Evolutionary conservation across 2,888 invertebrate genomes (phyloP).

Genomic region (Drosophila ustulata): DNA sequence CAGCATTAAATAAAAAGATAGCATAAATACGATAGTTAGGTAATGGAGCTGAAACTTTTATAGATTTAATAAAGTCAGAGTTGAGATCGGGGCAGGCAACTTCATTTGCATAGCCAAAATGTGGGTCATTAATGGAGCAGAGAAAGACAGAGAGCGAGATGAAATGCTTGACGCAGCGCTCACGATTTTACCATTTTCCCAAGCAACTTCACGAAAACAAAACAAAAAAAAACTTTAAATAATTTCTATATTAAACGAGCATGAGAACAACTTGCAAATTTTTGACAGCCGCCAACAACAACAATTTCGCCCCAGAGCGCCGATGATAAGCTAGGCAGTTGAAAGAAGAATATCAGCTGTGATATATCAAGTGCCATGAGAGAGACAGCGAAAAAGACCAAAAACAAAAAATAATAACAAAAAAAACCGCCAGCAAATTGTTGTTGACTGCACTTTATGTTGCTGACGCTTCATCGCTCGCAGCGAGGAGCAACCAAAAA

Average conservation of each 20-base stretch:
- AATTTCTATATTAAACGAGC: slow-evolving; percentile 80
- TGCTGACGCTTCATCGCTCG: slow-evolving; percentile 68
- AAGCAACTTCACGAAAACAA: slow-evolving; percentile 29
- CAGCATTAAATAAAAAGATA: neutral
- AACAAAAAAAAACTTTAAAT: slow-evolving; percentile 54
- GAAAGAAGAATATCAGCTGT: slow-evolving; percentile 69
- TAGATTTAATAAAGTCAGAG: slow-evolving; percentile 18
- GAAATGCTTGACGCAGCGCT: slow-evolving; percentile 57
- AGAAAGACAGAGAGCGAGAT: slow-evolving; percentile 37
- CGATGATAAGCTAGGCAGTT: slow-evolving; percentile 58
- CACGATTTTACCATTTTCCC: slow-evolving; percentile 68
- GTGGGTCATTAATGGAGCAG: slow-evolving; percentile 58
- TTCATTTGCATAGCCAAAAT: slow-evolving; percentile 50
- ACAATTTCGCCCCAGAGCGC: slow-evolving; percentile 39
- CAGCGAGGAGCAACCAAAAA: slow-evolving; percentile 44
- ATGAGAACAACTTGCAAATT: slow-evolving; percentile 71
- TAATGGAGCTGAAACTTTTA: slow-evolving; percentile 32
- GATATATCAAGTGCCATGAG: slow-evolving; percentile 72
- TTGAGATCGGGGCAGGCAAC: neutral
- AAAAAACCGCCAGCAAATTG: slow-evolving; percentile 28
- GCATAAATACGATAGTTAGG: slow-evolving; percentile 35
- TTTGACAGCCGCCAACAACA: slow-evolving; percentile 55
- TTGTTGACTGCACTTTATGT: slow-evolving; percentile 40
- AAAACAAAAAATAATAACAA: neutral
- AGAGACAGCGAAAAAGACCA: neutral